Percentiles rank a stretch among this genome's conserved stretches.
Evolutionary conservation across 2,113 vertebrate genomes (phyloP).

Genomic region (Nesospiza acunhae): DNA sequence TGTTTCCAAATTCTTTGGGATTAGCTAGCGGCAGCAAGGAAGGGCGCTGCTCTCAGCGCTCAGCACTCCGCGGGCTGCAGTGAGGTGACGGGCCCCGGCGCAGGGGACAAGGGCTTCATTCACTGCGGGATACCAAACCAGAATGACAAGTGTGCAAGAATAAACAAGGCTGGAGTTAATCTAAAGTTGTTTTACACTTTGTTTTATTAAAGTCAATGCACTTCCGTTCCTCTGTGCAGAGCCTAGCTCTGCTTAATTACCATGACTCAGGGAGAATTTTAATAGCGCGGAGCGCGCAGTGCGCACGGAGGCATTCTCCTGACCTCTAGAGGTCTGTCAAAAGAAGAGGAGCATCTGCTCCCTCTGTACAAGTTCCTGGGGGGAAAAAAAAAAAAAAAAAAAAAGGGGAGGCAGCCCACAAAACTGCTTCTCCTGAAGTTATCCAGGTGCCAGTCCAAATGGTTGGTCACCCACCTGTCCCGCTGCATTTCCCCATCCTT

Average conservation of each 20-base stretch:
- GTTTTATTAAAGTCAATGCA: conserved; percentile 78
- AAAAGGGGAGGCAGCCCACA: not conserved
- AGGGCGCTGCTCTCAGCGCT: not conserved
- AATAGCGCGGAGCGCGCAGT: not conserved
- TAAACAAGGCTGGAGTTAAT: conserved; percentile 78
- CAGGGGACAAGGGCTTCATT: conserved; percentile 66
- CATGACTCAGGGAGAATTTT: conserved; percentile 72
- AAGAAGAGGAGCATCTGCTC: conserved; percentile 19
- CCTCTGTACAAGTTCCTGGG: not conserved
- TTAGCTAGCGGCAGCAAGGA: not conserved
- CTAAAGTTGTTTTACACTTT: conserved; percentile 77
- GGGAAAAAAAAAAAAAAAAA: not conserved
- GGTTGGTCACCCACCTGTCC: not conserved
- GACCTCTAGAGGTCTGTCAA: conserved; percentile 80
- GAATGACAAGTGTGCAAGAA: conserved; percentile 74
- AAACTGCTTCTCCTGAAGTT: not conserved
- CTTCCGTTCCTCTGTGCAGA: conserved; percentile 74
- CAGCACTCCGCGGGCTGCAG: conserved; percentile 14
- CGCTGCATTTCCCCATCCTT: rapidly evolving
- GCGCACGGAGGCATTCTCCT: conserved; percentile 74
- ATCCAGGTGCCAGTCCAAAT: not conserved
- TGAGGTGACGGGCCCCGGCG: conserved; percentile 16
- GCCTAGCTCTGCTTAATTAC: conserved; percentile 75
- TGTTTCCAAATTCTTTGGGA: conserved; percentile 24
- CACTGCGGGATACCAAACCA: conserved; percentile 57